Conservation (phyloP, 37 sponge, comb jelly and placozoan species). For the Dysidea cf. avara region DNA sequence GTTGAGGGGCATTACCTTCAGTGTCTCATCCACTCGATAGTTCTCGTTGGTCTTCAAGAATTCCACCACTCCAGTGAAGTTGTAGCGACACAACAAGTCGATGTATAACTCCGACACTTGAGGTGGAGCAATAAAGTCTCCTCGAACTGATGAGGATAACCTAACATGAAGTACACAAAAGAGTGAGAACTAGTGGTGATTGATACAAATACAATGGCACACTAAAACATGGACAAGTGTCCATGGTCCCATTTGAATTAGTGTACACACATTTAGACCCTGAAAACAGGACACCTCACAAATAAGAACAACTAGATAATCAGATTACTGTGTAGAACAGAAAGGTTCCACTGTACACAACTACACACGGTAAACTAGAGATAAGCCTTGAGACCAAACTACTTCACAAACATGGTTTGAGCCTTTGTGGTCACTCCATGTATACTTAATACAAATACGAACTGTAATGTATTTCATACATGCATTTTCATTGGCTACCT, state of each 20-base stretch:
- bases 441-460: not conserved
- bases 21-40: constrained; percentile 79
- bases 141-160: no score
- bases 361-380: no score
- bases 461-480: not conserved
- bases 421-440: no score
- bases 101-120: constrained; percentile 79
- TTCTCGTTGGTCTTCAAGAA: constrained; percentile 66
- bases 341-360: no score
- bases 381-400: not conserved
- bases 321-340: no score
- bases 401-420: not conserved
- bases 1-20: no score
- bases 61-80: constrained; percentile 49
- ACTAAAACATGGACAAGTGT: not conserved
- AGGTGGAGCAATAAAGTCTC: no score
- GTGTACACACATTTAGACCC: no score
- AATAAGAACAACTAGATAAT: no score
- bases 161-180: no score
- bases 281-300: no score
- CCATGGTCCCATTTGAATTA: no score
- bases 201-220: not conserved
- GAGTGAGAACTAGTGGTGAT: not conserved
- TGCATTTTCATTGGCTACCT: constrained; percentile 46
- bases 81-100: constrained; percentile 77